Conservation (phyloP, 2,113 vertebrate species). For the Limanda limanda region DNA sequence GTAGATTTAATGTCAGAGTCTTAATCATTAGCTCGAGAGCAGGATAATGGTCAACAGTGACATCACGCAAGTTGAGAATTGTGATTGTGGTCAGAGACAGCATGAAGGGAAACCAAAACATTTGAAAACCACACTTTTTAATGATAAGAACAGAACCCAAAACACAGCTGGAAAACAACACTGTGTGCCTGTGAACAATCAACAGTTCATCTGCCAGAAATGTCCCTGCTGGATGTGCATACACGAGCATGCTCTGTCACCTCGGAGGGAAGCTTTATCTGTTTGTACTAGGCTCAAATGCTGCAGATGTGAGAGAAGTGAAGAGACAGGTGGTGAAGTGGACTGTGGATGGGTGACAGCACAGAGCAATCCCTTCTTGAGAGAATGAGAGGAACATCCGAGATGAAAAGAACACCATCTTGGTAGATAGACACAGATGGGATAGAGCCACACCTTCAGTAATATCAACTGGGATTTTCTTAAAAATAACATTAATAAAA, state of each 20-base stretch:
- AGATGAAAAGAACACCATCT: conserved; percentile 16
- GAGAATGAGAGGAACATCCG: conserved; percentile 10
- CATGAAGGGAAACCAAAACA: not conserved
- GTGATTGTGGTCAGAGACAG: not conserved
- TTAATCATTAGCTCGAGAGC: conserved; percentile 12
- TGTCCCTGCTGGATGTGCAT: not conserved
- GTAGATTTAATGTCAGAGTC: conserved; percentile 25
- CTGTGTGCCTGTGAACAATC: not conserved
- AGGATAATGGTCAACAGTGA: too few relatives aligned
- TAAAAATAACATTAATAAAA: too few relatives aligned
- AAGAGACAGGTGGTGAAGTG: not conserved
- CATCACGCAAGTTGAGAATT: not conserved
- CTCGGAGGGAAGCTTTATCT: not conserved
- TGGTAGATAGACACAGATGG: conserved; percentile 21
- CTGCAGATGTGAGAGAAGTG: conserved; percentile 8
- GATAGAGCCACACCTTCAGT: conserved; percentile 15
- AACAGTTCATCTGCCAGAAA: not conserved
- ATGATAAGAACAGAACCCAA: not conserved
- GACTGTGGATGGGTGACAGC: not conserved
- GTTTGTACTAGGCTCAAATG: conserved; percentile 38
- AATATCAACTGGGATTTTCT: too few relatives aligned
- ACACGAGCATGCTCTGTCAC: not conserved
- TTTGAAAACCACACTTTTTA: not conserved
- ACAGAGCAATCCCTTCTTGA: conserved; percentile 21
- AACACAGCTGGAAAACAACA: not conserved